Evolutionary conservation across 1,140 invertebrate species (phyloP), one percentile per base, ranked within the genome.

Genomic region (Brachionus paranguensis): DNA sequence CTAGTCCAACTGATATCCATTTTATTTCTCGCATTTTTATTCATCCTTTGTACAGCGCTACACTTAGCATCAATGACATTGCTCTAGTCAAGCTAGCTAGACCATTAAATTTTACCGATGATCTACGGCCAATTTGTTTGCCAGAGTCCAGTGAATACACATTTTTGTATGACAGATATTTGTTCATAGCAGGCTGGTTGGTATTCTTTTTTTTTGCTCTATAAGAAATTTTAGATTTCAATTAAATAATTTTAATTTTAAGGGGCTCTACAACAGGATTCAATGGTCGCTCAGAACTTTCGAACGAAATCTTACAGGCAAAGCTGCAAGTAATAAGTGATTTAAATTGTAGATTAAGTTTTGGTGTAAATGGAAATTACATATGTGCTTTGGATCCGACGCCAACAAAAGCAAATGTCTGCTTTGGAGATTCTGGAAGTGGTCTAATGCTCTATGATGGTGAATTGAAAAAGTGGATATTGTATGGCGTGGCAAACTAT

Each of bases 261-360:
- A 72, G 68, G 68, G 68, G 68, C 41, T 72, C 68, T 41, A 72
- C 33, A 6, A 72, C 68, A 72, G 68, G 68, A 14, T 72, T 72
- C 17, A 72, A 72, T 41, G 68, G 33, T 20, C 29, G 37, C 14
- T n/a, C 68, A n/a, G 68, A 37, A 17, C 33, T 72, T 8, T 72
- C 68, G 20, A 72, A 72, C n/a, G 68, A 72, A 41, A 37, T 72
- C 0, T 43, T 72, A 8, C 29, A 72, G 41, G 68, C 68, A 37
- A 72, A 41, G 41, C 41, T 72, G 1, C 27, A 72, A 41, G 33
- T 72, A 8, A 41, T 72, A 41, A 72, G 17, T 41, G 37, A 29
- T 29, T 33, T 20, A n/a, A 33, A 29, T 14, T 68, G 33, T n/a
- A n/a, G n/a, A 41, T 11, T 20, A 11, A 41, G 20, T 72, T 37